Evolutionary conservation across 2,797 vertebrate genomes (phyloP).

Genomic region (Rhinogobio ventralis): DNA sequence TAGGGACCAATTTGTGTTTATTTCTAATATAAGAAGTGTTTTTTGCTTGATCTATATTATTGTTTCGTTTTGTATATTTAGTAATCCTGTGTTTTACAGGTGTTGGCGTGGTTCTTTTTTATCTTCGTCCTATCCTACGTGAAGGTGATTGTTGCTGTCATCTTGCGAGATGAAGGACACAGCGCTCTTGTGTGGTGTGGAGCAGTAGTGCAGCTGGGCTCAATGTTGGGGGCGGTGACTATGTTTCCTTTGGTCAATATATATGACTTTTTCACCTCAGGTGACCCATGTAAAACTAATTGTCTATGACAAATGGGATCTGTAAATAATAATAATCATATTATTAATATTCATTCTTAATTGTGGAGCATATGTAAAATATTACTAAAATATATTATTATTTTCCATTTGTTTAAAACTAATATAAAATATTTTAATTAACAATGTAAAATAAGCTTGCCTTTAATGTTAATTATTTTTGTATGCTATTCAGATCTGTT

Average conservation of each 20-base stretch:
- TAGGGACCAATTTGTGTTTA: neutral
- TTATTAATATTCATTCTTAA: neutral
- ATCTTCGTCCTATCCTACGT: constrained; percentile 83
- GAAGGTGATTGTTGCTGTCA: constrained; percentile 84
- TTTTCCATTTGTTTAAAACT: neutral
- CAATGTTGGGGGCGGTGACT: constrained; percentile 81
- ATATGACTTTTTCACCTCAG: constrained; percentile 69
- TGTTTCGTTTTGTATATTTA: neutral
- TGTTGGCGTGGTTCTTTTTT: constrained; percentile 82
- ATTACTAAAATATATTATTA: too few species aligned
- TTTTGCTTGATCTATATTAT: neutral
- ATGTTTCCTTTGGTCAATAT: constrained; percentile 82
- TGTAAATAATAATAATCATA: neutral
- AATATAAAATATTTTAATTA: neutral
- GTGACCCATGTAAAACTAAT: constrained; percentile 70
- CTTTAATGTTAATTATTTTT: neutral
- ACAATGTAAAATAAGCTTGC: neutral
- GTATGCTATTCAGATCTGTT: neutral
- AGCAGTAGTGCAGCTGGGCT: constrained; percentile 85
- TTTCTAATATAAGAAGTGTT: neutral
- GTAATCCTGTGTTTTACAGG: constrained; percentile 68
- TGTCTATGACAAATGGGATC: constrained; percentile 51
- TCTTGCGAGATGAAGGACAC: constrained; percentile 84
- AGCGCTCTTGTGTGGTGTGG: constrained; percentile 88
- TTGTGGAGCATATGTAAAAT: neutral